Conservation (phyloP, 2,797 vertebrate genomes). For the Lepus oiostolus region DNA sequence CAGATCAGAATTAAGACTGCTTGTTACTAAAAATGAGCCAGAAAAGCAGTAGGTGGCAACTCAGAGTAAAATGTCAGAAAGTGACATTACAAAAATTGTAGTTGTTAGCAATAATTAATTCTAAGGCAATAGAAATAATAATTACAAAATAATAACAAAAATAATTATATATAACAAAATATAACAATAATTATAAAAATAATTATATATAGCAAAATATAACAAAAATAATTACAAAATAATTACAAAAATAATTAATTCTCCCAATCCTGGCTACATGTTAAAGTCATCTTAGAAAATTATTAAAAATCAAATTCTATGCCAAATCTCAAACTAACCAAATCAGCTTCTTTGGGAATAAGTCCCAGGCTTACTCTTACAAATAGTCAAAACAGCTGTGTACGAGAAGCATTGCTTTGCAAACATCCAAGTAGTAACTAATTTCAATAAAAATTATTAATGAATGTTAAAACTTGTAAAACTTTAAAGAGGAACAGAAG, state of each 20-base stretch:
- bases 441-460: slow-evolving; percentile 24
- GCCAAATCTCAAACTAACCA: slow-evolving; percentile 42
- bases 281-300: slow-evolving; percentile 38
- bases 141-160: too few relatives aligned
- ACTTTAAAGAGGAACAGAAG: background rate
- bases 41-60: slow-evolving; percentile 36
- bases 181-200: too few relatives aligned
- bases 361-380: background rate
- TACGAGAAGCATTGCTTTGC: background rate
- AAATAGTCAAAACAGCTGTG: background rate
- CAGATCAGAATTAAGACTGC: slow-evolving; percentile 49
- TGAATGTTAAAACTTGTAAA: background rate
- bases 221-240: too few relatives aligned
- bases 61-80: slow-evolving; percentile 63
- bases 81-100: background rate
- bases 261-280: slow-evolving; percentile 11
- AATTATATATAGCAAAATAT: too few relatives aligned
- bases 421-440: background rate
- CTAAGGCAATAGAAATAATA: background rate
- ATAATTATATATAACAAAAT: too few relatives aligned
- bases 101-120: background rate
- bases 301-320: slow-evolving; percentile 47
- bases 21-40: slow-evolving; percentile 10
- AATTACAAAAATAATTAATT: too few relatives aligned
- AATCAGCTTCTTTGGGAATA: background rate